These are phyloP conservation scores for Drosophila tanythrix DNA, from an alignment of 2,888 invertebrate species.

Conservation along the genomic window DNA sequence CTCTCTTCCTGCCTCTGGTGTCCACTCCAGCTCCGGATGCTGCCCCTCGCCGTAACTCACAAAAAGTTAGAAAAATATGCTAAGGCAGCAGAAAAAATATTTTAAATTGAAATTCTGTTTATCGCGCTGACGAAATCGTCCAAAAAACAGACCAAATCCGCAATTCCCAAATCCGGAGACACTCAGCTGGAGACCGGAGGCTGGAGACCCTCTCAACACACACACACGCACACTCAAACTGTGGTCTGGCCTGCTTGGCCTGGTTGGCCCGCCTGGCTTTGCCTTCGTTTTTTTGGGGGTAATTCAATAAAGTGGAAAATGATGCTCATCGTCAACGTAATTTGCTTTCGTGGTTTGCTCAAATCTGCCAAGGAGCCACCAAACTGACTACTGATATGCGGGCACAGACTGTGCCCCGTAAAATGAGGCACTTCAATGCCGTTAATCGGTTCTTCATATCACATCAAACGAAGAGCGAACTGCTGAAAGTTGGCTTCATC, in stretches of 20 bases:
- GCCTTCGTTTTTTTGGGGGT: conserved; percentile 52
- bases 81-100: conserved; percentile 73
- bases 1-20: background rate
- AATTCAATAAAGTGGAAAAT: conserved; percentile 81
- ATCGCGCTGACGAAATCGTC: conserved; percentile 66
- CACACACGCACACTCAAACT: conserved; percentile 40
- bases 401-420: conserved; percentile 17
- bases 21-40: background rate
- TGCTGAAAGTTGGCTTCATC: conserved; percentile 58
- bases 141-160: conserved; percentile 33
- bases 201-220: background rate
- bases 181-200: background rate
- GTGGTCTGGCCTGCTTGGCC: conserved; percentile 31
- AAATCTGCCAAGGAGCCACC: conserved; percentile 57
- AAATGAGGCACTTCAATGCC: conserved; percentile 62
- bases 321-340: conserved; percentile 80
- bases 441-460: conserved; percentile 81
- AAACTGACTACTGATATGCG: conserved; percentile 39
- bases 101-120: conserved; percentile 81
- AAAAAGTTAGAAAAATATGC: conserved; percentile 64
- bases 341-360: conserved; percentile 78
- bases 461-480: conserved; percentile 60
- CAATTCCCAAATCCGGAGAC: conserved; percentile 15
- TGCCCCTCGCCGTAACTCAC: background rate
- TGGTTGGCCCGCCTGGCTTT: conserved; percentile 30